These are phyloP conservation scores for Sebastes goodei DNA, from an alignment of 2,797 vertebrate genomes.

Conservation along the genomic window DNA sequence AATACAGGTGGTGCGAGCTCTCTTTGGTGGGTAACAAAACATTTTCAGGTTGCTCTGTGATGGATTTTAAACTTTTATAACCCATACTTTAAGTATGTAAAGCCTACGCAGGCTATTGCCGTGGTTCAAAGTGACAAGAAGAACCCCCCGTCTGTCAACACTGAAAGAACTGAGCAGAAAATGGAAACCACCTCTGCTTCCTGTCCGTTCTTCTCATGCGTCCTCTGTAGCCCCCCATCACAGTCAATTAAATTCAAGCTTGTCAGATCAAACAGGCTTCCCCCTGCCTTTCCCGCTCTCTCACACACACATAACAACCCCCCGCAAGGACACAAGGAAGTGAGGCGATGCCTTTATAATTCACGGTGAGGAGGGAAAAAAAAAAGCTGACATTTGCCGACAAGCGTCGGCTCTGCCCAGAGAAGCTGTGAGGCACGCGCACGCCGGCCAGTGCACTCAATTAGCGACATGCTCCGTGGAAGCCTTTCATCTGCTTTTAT, in stretches of 20 bases:
- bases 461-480: constrained; percentile 50
- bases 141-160: not conserved
- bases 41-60: constrained; percentile 3
- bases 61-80: constrained; percentile 22
- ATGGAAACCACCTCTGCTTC: constrained; percentile 55
- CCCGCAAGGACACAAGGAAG: constrained; percentile 57
- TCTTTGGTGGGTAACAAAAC: constrained; percentile 25
- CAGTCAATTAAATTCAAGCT: constrained; percentile 75
- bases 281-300: constrained; percentile 32
- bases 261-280: constrained; percentile 79
- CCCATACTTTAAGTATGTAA: not conserved
- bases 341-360: constrained; percentile 61
- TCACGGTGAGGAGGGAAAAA: constrained; percentile 30
- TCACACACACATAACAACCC: constrained; percentile 46
- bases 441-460: constrained; percentile 58
- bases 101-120: not conserved
- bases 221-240: constrained; percentile 63
- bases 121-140: constrained; percentile 15
- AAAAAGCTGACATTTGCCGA: constrained; percentile 71
- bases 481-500: constrained; percentile 72
- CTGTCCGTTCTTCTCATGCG: constrained; percentile 43
- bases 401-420: constrained; percentile 30
- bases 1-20: not conserved
- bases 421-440: constrained; percentile 38
- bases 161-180: constrained; percentile 22